Evolutionary conservation across 2,888 invertebrate species (phyloP).

Genomic region (Seira sanloemensis): DNA sequence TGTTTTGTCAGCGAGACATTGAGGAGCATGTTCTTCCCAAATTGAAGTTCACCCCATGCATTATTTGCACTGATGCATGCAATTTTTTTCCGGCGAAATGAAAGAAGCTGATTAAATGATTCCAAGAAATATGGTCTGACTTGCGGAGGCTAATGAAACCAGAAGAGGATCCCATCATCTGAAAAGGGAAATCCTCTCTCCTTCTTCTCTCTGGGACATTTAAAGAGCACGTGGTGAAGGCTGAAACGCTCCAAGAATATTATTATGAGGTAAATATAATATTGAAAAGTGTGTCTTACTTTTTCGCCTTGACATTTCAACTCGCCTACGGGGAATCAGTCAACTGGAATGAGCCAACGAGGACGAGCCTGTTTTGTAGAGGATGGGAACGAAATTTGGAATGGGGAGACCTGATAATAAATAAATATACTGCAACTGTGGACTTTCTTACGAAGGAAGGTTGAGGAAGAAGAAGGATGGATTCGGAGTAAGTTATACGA

Average conservation of each 20-base stretch:
- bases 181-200: neutral
- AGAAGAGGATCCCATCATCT: neutral
- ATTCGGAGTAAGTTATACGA: too few relatives aligned
- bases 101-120: neutral
- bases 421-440: too few relatives aligned
- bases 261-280: neutral
- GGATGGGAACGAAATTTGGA: too few relatives aligned
- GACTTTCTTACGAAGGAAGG: too few relatives aligned
- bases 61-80: slow-evolving; percentile 7
- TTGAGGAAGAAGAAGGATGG: too few relatives aligned
- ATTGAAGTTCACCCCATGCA: neutral
- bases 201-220: too few relatives aligned
- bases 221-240: neutral
- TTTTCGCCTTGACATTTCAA: slow-evolving; percentile 2
- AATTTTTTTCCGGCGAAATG: neutral
- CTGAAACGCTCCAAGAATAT: neutral
- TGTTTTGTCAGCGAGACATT: too few relatives aligned
- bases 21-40: neutral
- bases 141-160: neutral
- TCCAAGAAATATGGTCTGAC: neutral
- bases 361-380: neutral
- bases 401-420: too few relatives aligned
- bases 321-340: neutral
- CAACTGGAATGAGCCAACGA: neutral
- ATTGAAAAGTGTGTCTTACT: neutral